These are phyloP conservation scores for Syngnathus acus DNA, from an alignment of 2,797 vertebrate species.

Conservation along the genomic window DNA sequence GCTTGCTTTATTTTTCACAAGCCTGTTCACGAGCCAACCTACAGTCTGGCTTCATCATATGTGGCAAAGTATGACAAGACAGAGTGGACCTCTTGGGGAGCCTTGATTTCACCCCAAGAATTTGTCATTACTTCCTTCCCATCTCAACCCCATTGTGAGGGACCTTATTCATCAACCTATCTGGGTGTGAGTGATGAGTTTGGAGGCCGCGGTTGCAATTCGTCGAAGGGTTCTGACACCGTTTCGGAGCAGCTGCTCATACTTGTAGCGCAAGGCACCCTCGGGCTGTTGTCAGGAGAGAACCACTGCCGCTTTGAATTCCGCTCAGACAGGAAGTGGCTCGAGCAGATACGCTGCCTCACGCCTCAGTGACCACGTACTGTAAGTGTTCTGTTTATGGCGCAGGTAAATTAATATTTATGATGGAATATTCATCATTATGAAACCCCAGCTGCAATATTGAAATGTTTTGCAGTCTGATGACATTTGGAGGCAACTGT, in stretches of 20 bases:
- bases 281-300: slow-evolving; percentile 6
- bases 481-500: not conserved
- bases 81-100: not conserved
- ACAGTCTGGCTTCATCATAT: not conserved
- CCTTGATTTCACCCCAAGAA: not conserved
- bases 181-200: slow-evolving; percentile 7
- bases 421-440: not conserved
- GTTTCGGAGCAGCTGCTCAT: slow-evolving; percentile 13
- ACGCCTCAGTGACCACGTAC: not conserved
- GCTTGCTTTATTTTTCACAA: not conserved
- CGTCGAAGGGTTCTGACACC: slow-evolving; percentile 9
- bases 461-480: not conserved
- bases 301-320: not conserved
- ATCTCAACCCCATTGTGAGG: slow-evolving; percentile 1
- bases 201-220: not conserved
- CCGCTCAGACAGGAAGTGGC: not conserved
- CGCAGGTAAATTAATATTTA: slow-evolving; percentile 1
- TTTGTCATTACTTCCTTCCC: slow-evolving; percentile 8
- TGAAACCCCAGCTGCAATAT: slow-evolving; percentile 2
- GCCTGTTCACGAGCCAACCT: not conserved
- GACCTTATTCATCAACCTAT: slow-evolving; percentile 12
- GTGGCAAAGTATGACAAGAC: not conserved
- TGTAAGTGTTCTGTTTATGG: not conserved
- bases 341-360: not conserved
- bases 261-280: slow-evolving; percentile 6